A percentile compares a stretch with the other conserved stretches of the same genome.
These are phyloP conservation scores for Erinaceus europaeus DNA, from an alignment of 2,113 vertebrate species.

Conservation along the genomic window DNA sequence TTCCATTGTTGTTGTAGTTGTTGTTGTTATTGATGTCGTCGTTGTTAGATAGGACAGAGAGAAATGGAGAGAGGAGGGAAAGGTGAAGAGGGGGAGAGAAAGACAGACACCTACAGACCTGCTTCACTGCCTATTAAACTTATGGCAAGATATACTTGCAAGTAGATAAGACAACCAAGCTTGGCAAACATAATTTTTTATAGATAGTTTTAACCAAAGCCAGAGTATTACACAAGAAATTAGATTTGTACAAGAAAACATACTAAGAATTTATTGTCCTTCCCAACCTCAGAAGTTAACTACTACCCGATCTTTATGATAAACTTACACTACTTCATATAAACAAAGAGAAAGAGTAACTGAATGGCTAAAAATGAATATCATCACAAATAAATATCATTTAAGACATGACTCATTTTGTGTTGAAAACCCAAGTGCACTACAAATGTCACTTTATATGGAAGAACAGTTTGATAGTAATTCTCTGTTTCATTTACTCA, in stretches of 20 bases:
- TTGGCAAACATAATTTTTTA: slow-evolving; percentile 9
- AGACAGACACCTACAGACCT: too few relatives aligned
- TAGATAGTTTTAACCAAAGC: slow-evolving; percentile 24
- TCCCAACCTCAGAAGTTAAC: slow-evolving; percentile 28
- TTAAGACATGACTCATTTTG: slow-evolving; percentile 34
- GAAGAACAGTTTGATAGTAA: slow-evolving; percentile 40
- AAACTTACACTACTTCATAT: slow-evolving; percentile 3
- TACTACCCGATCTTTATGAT: slow-evolving; percentile 32
- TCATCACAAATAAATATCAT: slow-evolving; percentile 15
- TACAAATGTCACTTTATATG: slow-evolving; percentile 42
- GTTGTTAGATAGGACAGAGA: too few relatives aligned
- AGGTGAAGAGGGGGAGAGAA: too few relatives aligned
- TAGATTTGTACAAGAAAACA: slow-evolving; percentile 42
- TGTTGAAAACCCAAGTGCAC: slow-evolving; percentile 34
- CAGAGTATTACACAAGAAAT: slow-evolving; percentile 16
- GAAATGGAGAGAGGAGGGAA: too few relatives aligned
- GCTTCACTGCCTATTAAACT: not conserved
- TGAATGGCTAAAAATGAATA: slow-evolving; percentile 20
- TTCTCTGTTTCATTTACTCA: slow-evolving; percentile 7
- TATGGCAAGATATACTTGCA: not conserved
- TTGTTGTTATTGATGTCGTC: too few relatives aligned
- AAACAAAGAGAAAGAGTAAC: slow-evolving; percentile 39
- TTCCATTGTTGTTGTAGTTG: too few relatives aligned
- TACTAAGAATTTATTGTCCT: slow-evolving; percentile 37
- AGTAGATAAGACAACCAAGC: slow-evolving; percentile 7